phyloP scores from a whole-genome alignment of 2,888 invertebrate genomes.

The Pseudococcus jackbeardsleyi region DNA sequence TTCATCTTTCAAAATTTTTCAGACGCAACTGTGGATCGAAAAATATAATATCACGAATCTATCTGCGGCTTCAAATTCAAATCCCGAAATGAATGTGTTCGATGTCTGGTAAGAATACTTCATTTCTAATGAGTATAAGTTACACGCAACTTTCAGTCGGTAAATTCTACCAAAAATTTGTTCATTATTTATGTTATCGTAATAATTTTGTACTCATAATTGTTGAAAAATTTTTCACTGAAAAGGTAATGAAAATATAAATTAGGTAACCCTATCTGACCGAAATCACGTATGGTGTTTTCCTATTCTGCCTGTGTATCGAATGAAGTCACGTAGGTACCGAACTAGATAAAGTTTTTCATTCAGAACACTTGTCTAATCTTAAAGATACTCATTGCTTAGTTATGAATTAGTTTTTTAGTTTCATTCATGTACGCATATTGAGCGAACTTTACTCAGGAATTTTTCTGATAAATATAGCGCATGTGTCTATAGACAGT shows the following conservation, averaged over 20 bases:
- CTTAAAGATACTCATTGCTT: background rate
- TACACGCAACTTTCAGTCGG: background rate
- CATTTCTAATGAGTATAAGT: too few relatives aligned
- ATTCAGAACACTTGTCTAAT: background rate
- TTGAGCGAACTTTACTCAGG: background rate
- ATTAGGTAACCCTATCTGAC: background rate
- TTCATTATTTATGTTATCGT: background rate
- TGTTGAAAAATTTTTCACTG: background rate
- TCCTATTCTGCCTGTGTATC: background rate
- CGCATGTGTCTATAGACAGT: too few relatives aligned
- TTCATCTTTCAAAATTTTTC: too few relatives aligned
- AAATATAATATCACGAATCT: too few relatives aligned
- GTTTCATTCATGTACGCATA: background rate
- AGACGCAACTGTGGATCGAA: too few relatives aligned
- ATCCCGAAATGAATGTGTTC: too few relatives aligned
- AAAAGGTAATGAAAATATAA: background rate
- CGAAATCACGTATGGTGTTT: background rate
- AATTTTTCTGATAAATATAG: background rate
- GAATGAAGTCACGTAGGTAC: background rate
- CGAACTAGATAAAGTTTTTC: background rate
- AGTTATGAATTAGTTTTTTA: background rate
- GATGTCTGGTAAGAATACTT: too few relatives aligned
- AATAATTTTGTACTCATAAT: background rate
- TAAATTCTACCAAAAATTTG: background rate
- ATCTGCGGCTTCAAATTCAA: too few relatives aligned